Evolutionary conservation across 2,888 invertebrate genomes (phyloP), one percentile per base, ranked within the genome.

Genomic region (Heliconius cydno): DNA sequence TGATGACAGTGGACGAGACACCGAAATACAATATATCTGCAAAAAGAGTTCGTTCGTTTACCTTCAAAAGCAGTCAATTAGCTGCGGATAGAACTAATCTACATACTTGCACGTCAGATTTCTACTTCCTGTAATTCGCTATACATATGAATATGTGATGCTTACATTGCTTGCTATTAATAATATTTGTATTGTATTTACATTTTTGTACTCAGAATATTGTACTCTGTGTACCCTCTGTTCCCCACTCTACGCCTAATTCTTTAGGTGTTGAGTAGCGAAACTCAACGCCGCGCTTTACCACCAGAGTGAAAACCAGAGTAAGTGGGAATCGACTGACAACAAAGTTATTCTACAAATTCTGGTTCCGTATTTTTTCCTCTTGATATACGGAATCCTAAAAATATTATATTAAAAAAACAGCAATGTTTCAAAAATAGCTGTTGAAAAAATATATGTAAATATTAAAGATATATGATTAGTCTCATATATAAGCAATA

Each of bases 61-160:
- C 81, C 80, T 81, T 81, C 81, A 78, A 63, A 82, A 76, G 65
- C 72, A 82, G 76, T 82, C 82, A 79, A 82, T 84, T 82, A 81
- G 68, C 77, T 80, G 78, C 82, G 82, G 82, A 84, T 81, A 83
- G 77, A 77, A 82, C 75, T 79, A 80, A 83, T 85, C 81, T 85
- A 84, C 85, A 84, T 85, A 82, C 73, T 83, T 82, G 84, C 83
- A 83, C 82, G 84, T 79, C 77, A 83, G 82, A 82, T 83, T 82
- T 82, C 80, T 83, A 83, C 81, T 82, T 81, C 81, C 84, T 76
- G 71, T 60, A 67, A 57, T 73, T 28, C 60, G 25, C 41, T 46
- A 9, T 74, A 68, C 34, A 15, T 74, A 68, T 25, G 15, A 30
- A 30, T 46, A 46, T 76, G 41, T 63, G 60, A 63, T 74, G 38